Evolutionary conservation across 2,113 vertebrate genomes (phyloP).

Genomic region (Urocynchramus pylzowi): DNA sequence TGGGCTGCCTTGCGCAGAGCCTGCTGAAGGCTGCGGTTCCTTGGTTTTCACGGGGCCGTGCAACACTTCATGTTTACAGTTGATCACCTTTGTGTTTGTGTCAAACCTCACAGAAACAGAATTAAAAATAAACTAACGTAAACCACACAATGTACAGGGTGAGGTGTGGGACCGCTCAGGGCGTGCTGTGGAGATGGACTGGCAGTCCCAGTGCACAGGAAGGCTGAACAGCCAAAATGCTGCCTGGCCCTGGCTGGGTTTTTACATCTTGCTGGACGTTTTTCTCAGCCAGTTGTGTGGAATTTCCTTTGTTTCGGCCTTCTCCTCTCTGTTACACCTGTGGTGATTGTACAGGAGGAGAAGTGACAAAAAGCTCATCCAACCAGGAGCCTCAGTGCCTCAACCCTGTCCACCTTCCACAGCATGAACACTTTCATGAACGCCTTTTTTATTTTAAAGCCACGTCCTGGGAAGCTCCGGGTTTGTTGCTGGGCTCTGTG

Average conservation of each 20-base stretch:
- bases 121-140: background rate
- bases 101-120: slow-evolving; percentile 54
- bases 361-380: background rate
- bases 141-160: background rate
- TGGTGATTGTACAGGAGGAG: background rate
- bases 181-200: fast-evolving
- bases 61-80: slow-evolving; percentile 36
- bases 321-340: background rate
- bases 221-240: fast-evolving
- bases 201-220: background rate
- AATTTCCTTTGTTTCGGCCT: background rate
- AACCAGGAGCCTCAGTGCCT: fast-evolving
- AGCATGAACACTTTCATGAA: background rate
- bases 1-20: fast-evolving
- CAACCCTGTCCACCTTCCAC: background rate
- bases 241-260: background rate
- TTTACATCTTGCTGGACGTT: background rate
- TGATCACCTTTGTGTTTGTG: slow-evolving; percentile 24
- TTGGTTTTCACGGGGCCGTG: background rate
- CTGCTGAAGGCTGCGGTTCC: background rate
- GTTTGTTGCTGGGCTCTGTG: background rate
- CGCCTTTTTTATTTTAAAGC: background rate
- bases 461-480: background rate
- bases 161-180: background rate
- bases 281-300: background rate